A percentile compares a stretch with the other conserved stretches of the same genome.
Evolutionary conservation across 2,888 invertebrate species (phyloP).

Genomic region (Sussaba pulchella): DNA sequence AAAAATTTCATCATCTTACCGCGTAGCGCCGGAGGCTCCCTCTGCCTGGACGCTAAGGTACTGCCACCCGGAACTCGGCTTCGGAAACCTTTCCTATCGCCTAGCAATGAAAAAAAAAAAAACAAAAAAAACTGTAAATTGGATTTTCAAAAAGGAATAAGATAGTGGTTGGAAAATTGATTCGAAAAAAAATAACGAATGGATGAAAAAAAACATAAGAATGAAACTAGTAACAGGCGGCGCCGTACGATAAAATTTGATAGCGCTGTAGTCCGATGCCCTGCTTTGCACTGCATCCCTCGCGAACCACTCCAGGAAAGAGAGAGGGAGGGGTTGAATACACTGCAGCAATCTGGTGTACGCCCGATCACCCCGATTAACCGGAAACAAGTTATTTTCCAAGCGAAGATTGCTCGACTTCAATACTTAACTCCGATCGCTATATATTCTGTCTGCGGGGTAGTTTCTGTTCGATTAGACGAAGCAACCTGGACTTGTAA

Average conservation of each 20-base stretch:
- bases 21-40: neutral
- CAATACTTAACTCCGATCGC: constrained; percentile 19
- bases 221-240: neutral
- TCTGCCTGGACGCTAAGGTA: constrained; percentile 1
- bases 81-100: constrained; percentile 8
- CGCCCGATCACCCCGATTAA: constrained; percentile 31
- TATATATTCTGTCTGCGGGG: neutral
- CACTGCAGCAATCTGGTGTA: neutral
- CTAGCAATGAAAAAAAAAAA: neutral
- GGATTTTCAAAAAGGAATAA: neutral
- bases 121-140: too few relatives aligned
- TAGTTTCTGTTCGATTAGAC: constrained; percentile 30
- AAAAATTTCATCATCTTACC: neutral
- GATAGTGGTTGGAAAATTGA: constrained; percentile 1
- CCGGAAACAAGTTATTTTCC: constrained; percentile 40
- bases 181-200: neutral
- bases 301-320: too few relatives aligned
- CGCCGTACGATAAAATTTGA: neutral
- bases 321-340: neutral
- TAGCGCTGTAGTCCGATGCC: neutral
- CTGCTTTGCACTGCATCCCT: neutral
- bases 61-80: too few relatives aligned
- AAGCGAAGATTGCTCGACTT: constrained; percentile 51
- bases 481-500: constrained; percentile 20
- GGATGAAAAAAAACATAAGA: neutral